Evolutionary conservation across 2,797 vertebrate genomes (phyloP).

Genomic region (Rousettus madagascariensis): DNA sequence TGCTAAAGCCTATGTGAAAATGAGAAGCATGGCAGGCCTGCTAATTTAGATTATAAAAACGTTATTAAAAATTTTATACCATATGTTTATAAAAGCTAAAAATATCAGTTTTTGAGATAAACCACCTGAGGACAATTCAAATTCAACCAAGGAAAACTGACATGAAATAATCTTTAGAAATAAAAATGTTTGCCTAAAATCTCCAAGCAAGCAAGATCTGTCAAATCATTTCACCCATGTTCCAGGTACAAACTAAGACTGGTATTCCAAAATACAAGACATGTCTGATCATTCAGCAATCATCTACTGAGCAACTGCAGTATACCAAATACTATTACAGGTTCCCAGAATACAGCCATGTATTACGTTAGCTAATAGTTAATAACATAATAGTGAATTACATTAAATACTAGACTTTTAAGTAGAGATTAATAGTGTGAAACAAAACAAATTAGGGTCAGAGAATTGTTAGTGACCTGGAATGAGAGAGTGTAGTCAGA

Average conservation of each 20-base stretch:
- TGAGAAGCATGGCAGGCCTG: not conserved
- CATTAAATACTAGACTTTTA: not conserved
- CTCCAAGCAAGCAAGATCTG: not conserved
- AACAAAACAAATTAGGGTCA: not conserved
- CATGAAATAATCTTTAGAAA: not conserved
- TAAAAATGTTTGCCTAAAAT: conserved; percentile 37
- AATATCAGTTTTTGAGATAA: conserved; percentile 42
- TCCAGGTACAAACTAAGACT: not conserved
- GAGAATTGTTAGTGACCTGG: not conserved
- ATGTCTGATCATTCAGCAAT: not conserved
- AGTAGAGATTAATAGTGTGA: not conserved
- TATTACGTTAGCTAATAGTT: not conserved
- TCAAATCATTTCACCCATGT: not conserved
- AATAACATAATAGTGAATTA: not conserved
- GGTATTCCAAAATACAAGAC: not conserved
- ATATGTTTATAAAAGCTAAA: conserved; percentile 50
- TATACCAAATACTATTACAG: not conserved
- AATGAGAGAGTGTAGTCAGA: not conserved
- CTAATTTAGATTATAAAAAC: conserved; percentile 19
- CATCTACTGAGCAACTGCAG: not conserved
- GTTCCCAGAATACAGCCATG: not conserved
- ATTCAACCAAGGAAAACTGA: conserved; percentile 30
- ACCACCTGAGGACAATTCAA: conserved; percentile 3
- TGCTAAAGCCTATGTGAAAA: not conserved
- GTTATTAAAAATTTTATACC: conserved; percentile 7